Evolutionary conservation across 2,888 invertebrate species (phyloP).

Genomic region (Leucozona laternaria): DNA sequence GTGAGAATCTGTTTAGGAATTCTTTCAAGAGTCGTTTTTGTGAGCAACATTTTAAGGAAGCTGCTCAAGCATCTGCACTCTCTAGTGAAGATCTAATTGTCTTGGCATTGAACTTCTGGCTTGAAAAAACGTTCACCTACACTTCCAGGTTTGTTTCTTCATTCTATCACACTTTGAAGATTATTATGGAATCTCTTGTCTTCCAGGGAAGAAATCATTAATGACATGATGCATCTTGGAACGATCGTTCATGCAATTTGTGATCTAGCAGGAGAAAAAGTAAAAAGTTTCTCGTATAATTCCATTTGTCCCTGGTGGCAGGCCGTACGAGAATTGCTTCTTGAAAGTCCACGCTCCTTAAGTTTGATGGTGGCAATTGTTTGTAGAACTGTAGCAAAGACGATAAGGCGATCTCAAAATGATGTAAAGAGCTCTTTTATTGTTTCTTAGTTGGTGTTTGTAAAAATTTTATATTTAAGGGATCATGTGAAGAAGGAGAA

Average conservation of each 20-base stretch:
- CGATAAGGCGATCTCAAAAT: constrained; percentile 78
- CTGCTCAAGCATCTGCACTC: constrained; percentile 78
- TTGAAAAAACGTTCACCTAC: constrained; percentile 86
- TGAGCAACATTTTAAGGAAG: constrained; percentile 82
- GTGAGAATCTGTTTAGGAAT: constrained; percentile 79
- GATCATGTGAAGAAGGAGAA: constrained; percentile 84
- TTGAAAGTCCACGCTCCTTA: constrained; percentile 90
- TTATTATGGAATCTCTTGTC: not conserved
- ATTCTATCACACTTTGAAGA: not conserved
- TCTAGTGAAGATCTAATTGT: constrained; percentile 87
- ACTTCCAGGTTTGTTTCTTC: constrained; percentile 43
- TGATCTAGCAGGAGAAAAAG: constrained; percentile 86
- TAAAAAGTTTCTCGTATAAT: constrained; percentile 86
- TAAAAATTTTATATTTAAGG: constrained; percentile 69
- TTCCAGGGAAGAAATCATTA: constrained; percentile 81
- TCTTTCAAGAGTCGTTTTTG: constrained; percentile 82
- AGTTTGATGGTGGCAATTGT: constrained; percentile 93
- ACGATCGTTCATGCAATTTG: constrained; percentile 88
- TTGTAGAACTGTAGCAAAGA: constrained; percentile 89
- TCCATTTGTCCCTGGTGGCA: constrained; percentile 93
- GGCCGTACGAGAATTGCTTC: constrained; percentile 88
- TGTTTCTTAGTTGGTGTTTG: not conserved
- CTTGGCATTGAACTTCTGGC: constrained; percentile 89
- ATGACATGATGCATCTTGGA: constrained; percentile 89
- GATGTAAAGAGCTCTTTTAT: constrained; percentile 77